Percentiles rank a stretch among this genome's conserved stretches.
phyloP scores from a whole-genome alignment of 2,888 invertebrate species.

The Diaperis boleti region DNA sequence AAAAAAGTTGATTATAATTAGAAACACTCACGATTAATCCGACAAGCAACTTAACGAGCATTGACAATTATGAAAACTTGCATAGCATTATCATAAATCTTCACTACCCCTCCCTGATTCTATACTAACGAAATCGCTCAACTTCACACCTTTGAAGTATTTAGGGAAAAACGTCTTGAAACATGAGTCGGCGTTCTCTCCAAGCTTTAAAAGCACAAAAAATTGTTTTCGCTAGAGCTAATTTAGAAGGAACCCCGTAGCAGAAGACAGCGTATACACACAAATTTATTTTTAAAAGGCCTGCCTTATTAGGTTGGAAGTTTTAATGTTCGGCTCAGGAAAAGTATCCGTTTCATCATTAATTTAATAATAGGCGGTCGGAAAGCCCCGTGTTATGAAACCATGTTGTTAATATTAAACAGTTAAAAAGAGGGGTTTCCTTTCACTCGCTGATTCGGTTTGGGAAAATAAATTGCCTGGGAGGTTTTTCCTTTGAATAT shows the following conservation, averaged over 20 bases:
- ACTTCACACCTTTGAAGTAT: neutral
- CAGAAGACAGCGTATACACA: neutral
- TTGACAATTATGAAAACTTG: constrained; percentile 5
- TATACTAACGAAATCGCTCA: neutral
- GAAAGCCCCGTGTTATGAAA: constrained; percentile 4
- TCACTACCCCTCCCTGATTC: neutral
- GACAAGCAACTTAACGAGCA: constrained; percentile 5
- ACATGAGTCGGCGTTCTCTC: no score
- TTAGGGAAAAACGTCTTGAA: constrained; percentile 2
- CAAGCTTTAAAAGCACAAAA: no score
- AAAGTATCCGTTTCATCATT: constrained; percentile 18
- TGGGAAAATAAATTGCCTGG: no score
- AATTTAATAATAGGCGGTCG: constrained; percentile 11
- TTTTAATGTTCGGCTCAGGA: neutral
- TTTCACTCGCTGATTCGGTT: neutral
- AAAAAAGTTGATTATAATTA: constrained; percentile 14
- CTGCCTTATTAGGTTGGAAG: neutral
- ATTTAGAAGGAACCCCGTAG: no score
- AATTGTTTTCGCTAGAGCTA: no score
- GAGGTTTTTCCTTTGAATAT: no score
- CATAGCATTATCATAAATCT: constrained; percentile 2
- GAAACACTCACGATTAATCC: constrained; percentile 10
- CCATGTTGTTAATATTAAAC: neutral
- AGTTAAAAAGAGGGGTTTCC: neutral
- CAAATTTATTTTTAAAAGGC: neutral